Evolutionary conservation across 2,113 vertebrate genomes (phyloP).

Genomic region (Bubo blakistoni): DNA sequence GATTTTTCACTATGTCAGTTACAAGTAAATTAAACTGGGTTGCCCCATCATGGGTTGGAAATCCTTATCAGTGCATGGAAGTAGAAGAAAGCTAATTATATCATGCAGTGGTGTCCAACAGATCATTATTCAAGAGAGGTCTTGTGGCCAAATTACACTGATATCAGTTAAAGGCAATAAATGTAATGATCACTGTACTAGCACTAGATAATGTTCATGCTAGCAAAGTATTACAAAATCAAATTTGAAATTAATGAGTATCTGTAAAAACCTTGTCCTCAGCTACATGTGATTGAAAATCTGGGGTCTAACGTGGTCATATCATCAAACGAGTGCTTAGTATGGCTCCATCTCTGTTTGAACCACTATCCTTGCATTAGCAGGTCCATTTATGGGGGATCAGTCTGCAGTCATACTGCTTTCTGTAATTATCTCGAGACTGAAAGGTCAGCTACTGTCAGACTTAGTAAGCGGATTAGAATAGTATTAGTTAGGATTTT

Average conservation of each 20-base stretch:
- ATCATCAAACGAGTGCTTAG: not conserved
- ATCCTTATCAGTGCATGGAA: not conserved
- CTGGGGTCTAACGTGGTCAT: accelerated
- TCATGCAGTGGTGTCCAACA: not conserved
- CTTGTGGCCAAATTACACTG: not conserved
- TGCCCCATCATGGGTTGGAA: not conserved
- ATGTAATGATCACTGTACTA: not conserved
- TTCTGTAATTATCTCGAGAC: not conserved
- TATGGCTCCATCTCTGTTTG: not conserved
- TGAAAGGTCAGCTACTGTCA: not conserved
- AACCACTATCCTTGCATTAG: not conserved
- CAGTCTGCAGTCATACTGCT: not conserved
- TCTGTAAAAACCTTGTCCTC: not conserved
- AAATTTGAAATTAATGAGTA: not conserved
- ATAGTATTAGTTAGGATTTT: not conserved
- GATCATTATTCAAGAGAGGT: not conserved
- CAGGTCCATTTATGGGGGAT: not conserved
- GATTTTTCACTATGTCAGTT: not conserved
- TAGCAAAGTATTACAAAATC: not conserved
- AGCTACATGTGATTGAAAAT: not conserved
- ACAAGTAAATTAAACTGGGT: not conserved
- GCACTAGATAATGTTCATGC: not conserved
- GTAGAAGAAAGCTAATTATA: not conserved
- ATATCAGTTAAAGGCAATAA: not conserved
- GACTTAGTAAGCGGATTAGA: not conserved